Evolutionary conservation across 2,888 invertebrate genomes (phyloP), one percentile per base, ranked within the genome.

Genomic region (Drepanosiphum platanoidis): DNA sequence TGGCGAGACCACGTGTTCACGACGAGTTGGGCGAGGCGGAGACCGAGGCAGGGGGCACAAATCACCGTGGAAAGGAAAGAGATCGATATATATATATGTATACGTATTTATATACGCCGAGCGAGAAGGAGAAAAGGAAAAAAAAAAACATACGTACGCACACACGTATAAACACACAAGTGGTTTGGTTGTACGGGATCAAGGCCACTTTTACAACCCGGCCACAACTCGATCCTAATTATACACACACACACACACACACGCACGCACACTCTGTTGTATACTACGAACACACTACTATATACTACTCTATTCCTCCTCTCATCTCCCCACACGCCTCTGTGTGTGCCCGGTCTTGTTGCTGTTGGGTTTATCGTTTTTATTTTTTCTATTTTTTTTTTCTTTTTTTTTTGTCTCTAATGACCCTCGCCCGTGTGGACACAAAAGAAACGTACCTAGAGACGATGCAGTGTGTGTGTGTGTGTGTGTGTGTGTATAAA

Each of bases 161-260:
- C 22, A 18, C 22, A 52, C 22, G 30, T 42, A 74, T 78, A 66
- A 66, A 66, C 78, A 79, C 78, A 79, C 78, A 66, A 66, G 78
- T 66, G 72, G 72, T 83, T 83, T n/a, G 82, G 82, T 83, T 61
- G 74, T 80, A 77, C 72, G 83, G 74, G 83, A 83, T 83, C 83
- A 83, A 83, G 83, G 83, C 83, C 83, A 74, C 64, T 83, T 83
- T 83, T 83, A 83, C 83, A 74, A 83, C 83, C 83, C 82, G 82
- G 72, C 82, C 82, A 82, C 82, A 72, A 82, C 82, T 74, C 83
- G 72, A 83, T 83, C 83, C 74, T 83, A 72, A 83, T 72, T 72
- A 72, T 61, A 82, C 72, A 70, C 82, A 42, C 82, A 34, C 82
- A 46, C 64, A 42, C n/a, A 72, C 61, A n/a, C 58, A 15, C 58